Evolutionary conservation across 2,888 invertebrate genomes (phyloP).

Genomic region (Zelleria hepariella): DNA sequence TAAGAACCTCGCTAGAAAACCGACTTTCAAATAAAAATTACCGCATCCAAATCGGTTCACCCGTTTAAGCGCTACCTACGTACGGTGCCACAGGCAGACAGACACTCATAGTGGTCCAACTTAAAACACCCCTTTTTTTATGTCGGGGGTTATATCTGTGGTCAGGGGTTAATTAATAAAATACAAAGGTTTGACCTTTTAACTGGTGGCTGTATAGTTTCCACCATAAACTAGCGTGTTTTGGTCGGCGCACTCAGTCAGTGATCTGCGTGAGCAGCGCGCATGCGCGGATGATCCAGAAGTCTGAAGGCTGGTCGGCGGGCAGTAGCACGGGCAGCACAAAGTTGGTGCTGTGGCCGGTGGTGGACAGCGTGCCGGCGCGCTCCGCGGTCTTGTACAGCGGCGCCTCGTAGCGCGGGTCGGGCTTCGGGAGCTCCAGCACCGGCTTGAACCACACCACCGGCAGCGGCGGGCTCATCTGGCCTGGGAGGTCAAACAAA

Average conservation of each 20-base stretch:
- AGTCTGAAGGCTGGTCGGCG: conserved; percentile 74
- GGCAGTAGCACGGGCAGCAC: conserved; percentile 84
- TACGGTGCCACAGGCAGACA: too few relatives aligned
- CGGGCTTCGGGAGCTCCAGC: conserved; percentile 70
- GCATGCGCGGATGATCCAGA: conserved; percentile 92
- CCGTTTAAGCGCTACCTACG: too few relatives aligned
- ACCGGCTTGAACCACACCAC: conserved; percentile 77
- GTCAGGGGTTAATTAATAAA: too few relatives aligned
- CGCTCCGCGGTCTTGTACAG: conserved; percentile 91
- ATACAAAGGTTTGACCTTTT: too few relatives aligned
- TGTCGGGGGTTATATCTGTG: too few relatives aligned
- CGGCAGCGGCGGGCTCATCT: conserved; percentile 82
- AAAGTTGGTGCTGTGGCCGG: conserved; percentile 95
- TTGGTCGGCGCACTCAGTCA: conserved; percentile 67
- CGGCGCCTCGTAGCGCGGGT: conserved; percentile 80
- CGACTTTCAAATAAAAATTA: too few relatives aligned
- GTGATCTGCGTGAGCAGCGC: conserved; percentile 88
- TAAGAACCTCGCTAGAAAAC: too few relatives aligned
- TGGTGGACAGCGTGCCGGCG: conserved; percentile 89
- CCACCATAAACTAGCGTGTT: too few relatives aligned
- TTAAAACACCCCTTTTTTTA: too few relatives aligned
- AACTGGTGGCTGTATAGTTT: too few relatives aligned
- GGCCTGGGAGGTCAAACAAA: conserved; percentile 62
- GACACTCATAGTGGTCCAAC: too few relatives aligned
- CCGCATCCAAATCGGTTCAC: too few relatives aligned